phyloP scores from a whole-genome alignment of 1,140 invertebrate species.

The Heliothis virescens region DNA sequence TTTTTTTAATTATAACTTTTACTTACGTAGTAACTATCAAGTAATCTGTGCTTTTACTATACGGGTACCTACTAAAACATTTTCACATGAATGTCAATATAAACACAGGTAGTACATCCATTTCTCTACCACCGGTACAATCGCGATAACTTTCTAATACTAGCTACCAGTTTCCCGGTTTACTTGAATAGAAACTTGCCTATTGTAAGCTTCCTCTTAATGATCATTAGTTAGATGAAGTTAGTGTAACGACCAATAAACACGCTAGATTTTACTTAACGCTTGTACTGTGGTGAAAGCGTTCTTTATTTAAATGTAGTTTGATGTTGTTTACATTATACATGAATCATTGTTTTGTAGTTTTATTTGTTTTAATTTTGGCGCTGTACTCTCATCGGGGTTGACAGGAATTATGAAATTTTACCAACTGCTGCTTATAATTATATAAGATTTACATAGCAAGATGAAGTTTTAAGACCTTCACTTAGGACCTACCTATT shows the following conservation, averaged over 20 bases:
- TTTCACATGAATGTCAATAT: not conserved
- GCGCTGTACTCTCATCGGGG: no score
- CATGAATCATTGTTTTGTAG: not conserved
- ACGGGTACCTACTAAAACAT: no score
- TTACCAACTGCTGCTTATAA: no score
- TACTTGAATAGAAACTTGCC: slow-evolving; percentile 13
- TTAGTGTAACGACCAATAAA: slow-evolving; percentile 29
- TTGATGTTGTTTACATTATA: not conserved
- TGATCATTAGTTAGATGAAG: slow-evolving; percentile 35
- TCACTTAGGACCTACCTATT: no score
- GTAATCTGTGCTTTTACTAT: no score
- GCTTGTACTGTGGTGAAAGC: not conserved
- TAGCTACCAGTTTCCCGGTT: slow-evolving; percentile 11
- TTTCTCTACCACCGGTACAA: not conserved
- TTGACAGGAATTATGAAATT: no score
- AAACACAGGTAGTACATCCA: not conserved
- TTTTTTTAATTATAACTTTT: no score
- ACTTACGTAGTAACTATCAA: no score
- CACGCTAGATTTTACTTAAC: slow-evolving; percentile 26
- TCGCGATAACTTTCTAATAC: slow-evolving; percentile 31
- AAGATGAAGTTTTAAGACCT: no score
- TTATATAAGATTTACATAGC: no score
- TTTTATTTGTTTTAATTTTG: not conserved
- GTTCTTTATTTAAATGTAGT: not conserved
- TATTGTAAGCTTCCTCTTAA: slow-evolving; percentile 35